Percentiles rank a stretch among this genome's conserved stretches.
Conservation (phyloP, 2,888 invertebrate genomes). For the Apamea epomidion region DNA sequence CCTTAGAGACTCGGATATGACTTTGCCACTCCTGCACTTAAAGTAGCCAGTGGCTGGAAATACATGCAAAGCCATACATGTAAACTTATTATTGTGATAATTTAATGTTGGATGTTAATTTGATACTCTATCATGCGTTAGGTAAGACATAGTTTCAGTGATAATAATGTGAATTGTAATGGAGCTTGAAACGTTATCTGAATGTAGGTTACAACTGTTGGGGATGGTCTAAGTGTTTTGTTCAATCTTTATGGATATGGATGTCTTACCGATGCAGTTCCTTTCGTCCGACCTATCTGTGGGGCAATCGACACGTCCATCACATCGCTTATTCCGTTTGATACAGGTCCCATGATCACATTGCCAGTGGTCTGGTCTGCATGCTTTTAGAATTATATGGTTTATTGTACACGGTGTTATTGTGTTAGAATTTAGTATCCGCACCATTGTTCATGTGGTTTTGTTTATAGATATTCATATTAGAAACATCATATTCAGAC, state of each 20-base stretch:
- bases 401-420: slow-evolving; percentile 59
- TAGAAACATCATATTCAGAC: not conserved
- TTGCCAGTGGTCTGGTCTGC: slow-evolving; percentile 92
- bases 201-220: slow-evolving; percentile 30
- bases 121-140: slow-evolving; percentile 46
- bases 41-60: slow-evolving; percentile 88
- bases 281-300: slow-evolving; percentile 94
- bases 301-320: slow-evolving; percentile 93
- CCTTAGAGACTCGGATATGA: slow-evolving; percentile 89
- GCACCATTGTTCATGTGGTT: slow-evolving; percentile 51
- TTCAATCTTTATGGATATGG: slow-evolving; percentile 32
- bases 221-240: slow-evolving; percentile 26
- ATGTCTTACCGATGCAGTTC: slow-evolving; percentile 91
- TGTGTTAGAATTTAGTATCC: slow-evolving; percentile 62
- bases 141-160: slow-evolving; percentile 28
- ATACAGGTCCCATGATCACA: slow-evolving; percentile 94
- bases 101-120: slow-evolving; percentile 19
- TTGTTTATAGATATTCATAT: slow-evolving; percentile 48
- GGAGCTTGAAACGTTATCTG: slow-evolving; percentile 22
- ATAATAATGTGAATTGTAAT: slow-evolving; percentile 28
- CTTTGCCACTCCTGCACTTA: slow-evolving; percentile 92
- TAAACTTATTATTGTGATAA: slow-evolving; percentile 41
- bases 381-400: slow-evolving; percentile 87
- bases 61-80: slow-evolving; percentile 77
- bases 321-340: slow-evolving; percentile 90